Percentiles rank a stretch among this genome's conserved stretches.
Evolutionary conservation across 2,113 vertebrate genomes (phyloP).

Genomic region (Plestiodon gilberti): DNA sequence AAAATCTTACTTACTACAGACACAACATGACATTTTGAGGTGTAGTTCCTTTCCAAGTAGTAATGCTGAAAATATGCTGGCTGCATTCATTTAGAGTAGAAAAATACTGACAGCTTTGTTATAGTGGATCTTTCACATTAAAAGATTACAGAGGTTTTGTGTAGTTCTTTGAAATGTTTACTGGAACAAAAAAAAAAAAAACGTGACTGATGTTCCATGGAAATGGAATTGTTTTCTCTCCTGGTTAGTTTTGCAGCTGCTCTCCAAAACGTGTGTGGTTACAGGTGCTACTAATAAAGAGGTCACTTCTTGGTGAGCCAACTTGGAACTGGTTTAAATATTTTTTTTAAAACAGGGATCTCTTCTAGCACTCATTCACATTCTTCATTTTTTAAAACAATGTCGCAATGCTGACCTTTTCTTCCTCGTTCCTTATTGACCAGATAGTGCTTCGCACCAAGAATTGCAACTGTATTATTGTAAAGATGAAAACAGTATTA

Average conservation of each 20-base stretch:
- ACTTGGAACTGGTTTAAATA: constrained; percentile 67
- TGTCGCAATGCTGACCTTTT: constrained; percentile 50
- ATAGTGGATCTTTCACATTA: constrained; percentile 75
- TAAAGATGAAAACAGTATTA: constrained; percentile 17
- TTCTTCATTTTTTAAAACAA: constrained; percentile 64
- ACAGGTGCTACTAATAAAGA: constrained; percentile 75
- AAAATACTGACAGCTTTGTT: constrained; percentile 76
- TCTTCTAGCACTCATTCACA: constrained; percentile 62
- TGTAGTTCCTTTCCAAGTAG: constrained; percentile 78
- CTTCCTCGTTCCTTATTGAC: constrained; percentile 62
- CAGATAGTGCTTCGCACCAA: constrained; percentile 45
- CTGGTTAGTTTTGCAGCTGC: constrained; percentile 70
- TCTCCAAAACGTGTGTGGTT: constrained; percentile 74
- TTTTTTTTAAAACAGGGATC: constrained; percentile 59
- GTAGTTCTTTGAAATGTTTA: constrained; percentile 76
- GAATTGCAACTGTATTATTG: constrained; percentile 47
- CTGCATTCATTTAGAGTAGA: constrained; percentile 80
- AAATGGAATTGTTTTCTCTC: constrained; percentile 70
- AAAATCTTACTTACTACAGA: constrained; percentile 65
- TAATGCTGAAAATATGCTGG: constrained; percentile 75
- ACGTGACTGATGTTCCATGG: constrained; percentile 70
- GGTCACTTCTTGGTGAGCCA: constrained; percentile 71
- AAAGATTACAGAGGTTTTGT: constrained; percentile 72
- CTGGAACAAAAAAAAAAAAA: constrained; percentile 65
- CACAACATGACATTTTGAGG: constrained; percentile 74